Base-by-base conservation (phyloP, 2,113 vertebrate species). In the Egretta garzetta region DNA sequence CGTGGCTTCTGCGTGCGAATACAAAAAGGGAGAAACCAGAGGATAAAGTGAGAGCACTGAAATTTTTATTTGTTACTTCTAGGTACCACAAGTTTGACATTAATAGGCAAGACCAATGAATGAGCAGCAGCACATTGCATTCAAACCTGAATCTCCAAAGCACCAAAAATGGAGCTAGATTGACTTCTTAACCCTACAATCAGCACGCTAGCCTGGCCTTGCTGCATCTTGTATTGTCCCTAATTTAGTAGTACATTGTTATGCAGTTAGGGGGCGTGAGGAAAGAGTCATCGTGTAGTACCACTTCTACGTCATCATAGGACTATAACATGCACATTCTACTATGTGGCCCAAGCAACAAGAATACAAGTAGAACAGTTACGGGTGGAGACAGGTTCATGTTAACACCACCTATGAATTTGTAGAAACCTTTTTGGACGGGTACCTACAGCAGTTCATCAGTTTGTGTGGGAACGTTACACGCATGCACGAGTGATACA, bases 291-390 rank as follows among this genome's bases (percentile, higher is more conserved):
- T 96, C 95, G 96, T 97, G 98, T 96, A 98, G 98, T 98, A 98
- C 98, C 98, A 99, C 98, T 94, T 98, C 98, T 98, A 99, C 98
- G 27, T 98, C 98, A 98, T 98, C 97, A 98, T 95, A 98, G 98
- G 98, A 98, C 98, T 98, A 98, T 96, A 98, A 99, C 99, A 99
- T 99, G 99, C 99, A 99, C 98, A 97, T 98, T 98, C 98, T 98
- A 99, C 97, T 99, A 98, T 97, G 97, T 98, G 98, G 98, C 96
- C 98, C 97, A 97, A 98, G 98, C 99, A 98, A 99, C 98, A 97
- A 97, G 98, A 98, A 98, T 98, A 99, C 98, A 97, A 96, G 95
- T 97, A 98, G 97, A 98, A 99, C 98, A 98, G 87, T 97, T 96
- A 98, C 55, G 64, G 93, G 96, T 96, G 96, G 96, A 98, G 97